phyloP scores from a whole-genome alignment of 1,140 invertebrate genomes.

The Pygmarrhopalites habei region DNA sequence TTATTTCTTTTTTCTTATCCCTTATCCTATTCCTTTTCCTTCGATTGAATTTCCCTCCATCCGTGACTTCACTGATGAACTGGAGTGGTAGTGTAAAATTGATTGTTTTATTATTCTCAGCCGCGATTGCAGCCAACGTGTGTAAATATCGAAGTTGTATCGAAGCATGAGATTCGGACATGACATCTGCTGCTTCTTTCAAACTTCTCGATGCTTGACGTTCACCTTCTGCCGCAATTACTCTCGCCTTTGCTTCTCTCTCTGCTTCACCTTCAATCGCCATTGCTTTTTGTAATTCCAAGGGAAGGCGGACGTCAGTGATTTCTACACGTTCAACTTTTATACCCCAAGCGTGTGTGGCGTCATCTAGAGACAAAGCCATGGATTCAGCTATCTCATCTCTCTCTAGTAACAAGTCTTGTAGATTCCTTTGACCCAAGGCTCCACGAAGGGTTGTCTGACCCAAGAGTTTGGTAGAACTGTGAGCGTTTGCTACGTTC shows the following conservation, averaged over 20 bases:
- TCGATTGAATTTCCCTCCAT: no score
- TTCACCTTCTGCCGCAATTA: constrained; percentile 52
- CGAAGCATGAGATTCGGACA: neutral
- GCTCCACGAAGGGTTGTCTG: constrained; percentile 48
- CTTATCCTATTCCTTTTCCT: no score
- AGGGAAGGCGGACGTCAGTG: constrained; percentile 51
- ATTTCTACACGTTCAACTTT: constrained; percentile 52
- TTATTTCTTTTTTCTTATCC: no score
- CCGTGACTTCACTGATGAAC: no score
- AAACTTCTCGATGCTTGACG: no score
- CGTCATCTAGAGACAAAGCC: constrained; percentile 44
- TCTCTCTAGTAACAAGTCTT: constrained; percentile 45
- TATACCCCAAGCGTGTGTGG: constrained; percentile 53
- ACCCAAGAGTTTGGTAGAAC: constrained; percentile 56
- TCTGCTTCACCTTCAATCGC: constrained; percentile 54
- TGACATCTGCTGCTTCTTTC: neutral
- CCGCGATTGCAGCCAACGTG: neutral
- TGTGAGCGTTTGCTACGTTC: constrained; percentile 93
- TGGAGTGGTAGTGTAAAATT: neutral
- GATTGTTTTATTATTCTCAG: neutral
- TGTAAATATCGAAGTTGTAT: neutral
- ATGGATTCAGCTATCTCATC: constrained; percentile 42
- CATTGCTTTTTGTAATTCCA: constrained; percentile 54
- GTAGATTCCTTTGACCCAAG: constrained; percentile 46
- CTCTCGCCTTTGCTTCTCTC: constrained; percentile 51